Evolutionary conservation across 2,888 invertebrate genomes (phyloP).

Genomic region (Melanophora roralis): DNA sequence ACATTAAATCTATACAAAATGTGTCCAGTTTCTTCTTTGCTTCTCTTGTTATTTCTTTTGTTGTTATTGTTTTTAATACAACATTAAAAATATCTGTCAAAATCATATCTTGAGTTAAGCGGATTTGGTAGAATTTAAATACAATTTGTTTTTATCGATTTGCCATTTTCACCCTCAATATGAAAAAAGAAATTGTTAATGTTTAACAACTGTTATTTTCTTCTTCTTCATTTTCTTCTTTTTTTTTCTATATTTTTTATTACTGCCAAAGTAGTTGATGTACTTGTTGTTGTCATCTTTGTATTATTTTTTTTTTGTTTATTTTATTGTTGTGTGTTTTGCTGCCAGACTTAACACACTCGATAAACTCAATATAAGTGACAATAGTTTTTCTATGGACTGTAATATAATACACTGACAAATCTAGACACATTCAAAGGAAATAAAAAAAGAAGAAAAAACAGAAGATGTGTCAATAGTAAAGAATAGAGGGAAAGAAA

Average conservation of each 20-base stretch:
- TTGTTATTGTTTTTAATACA: background rate
- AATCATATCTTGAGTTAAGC: slow-evolving; percentile 26
- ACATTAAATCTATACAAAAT: slow-evolving; percentile 22
- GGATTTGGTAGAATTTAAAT: slow-evolving; percentile 72
- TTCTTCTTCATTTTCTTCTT: background rate
- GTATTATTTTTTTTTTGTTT: slow-evolving; percentile 29
- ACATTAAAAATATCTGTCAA: slow-evolving; percentile 31
- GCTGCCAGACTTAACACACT: slow-evolving; percentile 44
- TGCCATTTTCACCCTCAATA: slow-evolving; percentile 73
- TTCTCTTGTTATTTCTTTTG: background rate
- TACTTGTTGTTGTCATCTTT: slow-evolving; percentile 5
- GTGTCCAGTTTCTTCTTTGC: slow-evolving; percentile 21
- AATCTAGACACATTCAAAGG: background rate
- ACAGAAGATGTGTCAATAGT: background rate
- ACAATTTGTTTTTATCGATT: slow-evolving; percentile 75
- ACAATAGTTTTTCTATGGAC: slow-evolving; percentile 52
- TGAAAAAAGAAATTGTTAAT: slow-evolving; percentile 73
- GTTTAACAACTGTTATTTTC: slow-evolving; percentile 71
- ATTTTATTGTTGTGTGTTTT: slow-evolving; percentile 26
- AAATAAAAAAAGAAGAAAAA: background rate
- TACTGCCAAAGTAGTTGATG: background rate
- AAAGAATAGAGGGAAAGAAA: background rate
- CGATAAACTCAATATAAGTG: slow-evolving; percentile 48
- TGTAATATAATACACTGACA: background rate
- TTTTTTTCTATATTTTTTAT: background rate